Percentiles rank a stretch among this genome's conserved stretches.
Evolutionary conservation across 1,140 invertebrate genomes (phyloP).

Genomic region (Drosophila lacertosa): DNA sequence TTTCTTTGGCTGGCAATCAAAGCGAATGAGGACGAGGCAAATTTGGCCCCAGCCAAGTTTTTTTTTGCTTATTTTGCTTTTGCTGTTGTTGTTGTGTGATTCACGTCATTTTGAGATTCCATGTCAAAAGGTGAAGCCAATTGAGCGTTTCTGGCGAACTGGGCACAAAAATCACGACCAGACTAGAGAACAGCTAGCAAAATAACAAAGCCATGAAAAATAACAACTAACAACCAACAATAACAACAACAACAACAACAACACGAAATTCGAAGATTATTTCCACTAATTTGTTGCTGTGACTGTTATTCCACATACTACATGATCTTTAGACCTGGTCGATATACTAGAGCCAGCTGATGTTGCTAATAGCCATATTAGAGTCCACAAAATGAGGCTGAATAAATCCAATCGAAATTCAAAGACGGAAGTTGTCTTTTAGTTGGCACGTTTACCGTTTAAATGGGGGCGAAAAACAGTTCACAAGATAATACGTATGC

Average conservation of each 20-base stretch:
- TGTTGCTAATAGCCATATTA: constrained; percentile 69
- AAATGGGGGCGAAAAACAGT: constrained; percentile 32
- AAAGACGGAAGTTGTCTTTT: constrained; percentile 77
- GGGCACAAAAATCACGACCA: constrained; percentile 76
- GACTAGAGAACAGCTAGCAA: constrained; percentile 20
- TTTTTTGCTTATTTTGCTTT: no score
- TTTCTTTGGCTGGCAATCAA: constrained; percentile 74
- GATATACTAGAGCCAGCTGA: neutral
- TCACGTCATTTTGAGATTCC: constrained; percentile 81
- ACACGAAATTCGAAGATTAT: constrained; percentile 69
- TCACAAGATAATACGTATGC: constrained; percentile 26
- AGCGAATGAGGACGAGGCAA: constrained; percentile 56
- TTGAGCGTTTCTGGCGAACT: constrained; percentile 76
- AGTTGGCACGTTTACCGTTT: constrained; percentile 50
- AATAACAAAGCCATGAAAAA: constrained; percentile 27
- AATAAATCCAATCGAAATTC: constrained; percentile 30
- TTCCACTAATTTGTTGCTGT: constrained; percentile 68
- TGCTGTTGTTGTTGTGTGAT: no score
- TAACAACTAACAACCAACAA: no score
- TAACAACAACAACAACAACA: constrained; percentile 44
- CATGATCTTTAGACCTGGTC: constrained; percentile 6
- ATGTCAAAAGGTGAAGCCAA: constrained; percentile 83
- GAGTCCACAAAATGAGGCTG: constrained; percentile 17
- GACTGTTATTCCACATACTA: constrained; percentile 26
- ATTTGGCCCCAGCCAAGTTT: constrained; percentile 38